A percentile compares a stretch with the other conserved stretches of the same genome.
These are phyloP conservation scores for Glossophaga mutica DNA, from an alignment of 2,797 vertebrate species.

Conservation along the genomic window DNA sequence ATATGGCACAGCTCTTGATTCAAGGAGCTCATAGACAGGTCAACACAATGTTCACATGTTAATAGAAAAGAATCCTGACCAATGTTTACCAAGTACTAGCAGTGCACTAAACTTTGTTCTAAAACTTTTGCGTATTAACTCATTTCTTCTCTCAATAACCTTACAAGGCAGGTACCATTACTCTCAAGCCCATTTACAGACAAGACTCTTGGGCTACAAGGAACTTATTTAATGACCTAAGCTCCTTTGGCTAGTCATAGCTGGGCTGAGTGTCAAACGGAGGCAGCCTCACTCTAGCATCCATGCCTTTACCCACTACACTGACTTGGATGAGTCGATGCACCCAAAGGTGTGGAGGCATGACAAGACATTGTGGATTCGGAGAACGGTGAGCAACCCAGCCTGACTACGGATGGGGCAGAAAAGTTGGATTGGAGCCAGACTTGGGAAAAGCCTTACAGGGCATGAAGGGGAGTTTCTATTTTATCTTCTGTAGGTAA, in stretches of 20 bases:
- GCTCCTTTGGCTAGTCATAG: background rate
- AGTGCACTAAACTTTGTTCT: background rate
- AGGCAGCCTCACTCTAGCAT: background rate
- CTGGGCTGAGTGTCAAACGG: background rate
- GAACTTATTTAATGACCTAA: background rate
- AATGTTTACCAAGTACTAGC: background rate
- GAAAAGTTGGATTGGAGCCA: background rate
- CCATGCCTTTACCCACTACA: background rate
- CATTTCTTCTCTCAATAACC: background rate
- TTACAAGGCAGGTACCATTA: background rate
- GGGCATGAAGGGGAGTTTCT: background rate
- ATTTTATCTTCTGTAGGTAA: background rate
- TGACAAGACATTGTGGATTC: background rate
- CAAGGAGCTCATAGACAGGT: background rate
- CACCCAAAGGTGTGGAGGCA: background rate
- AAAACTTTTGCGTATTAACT: background rate
- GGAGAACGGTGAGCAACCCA: background rate
- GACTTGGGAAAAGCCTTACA: background rate
- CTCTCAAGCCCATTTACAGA: background rate
- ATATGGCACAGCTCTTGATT: background rate
- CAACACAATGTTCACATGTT: background rate
- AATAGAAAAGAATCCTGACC: background rate
- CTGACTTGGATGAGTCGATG: background rate
- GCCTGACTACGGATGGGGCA: background rate
- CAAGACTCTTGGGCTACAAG: background rate